A percentile compares a stretch with the other conserved stretches of the same genome.
phyloP scores from a whole-genome alignment of 1,140 invertebrate species.

The Sycophila sp. region DNA sequence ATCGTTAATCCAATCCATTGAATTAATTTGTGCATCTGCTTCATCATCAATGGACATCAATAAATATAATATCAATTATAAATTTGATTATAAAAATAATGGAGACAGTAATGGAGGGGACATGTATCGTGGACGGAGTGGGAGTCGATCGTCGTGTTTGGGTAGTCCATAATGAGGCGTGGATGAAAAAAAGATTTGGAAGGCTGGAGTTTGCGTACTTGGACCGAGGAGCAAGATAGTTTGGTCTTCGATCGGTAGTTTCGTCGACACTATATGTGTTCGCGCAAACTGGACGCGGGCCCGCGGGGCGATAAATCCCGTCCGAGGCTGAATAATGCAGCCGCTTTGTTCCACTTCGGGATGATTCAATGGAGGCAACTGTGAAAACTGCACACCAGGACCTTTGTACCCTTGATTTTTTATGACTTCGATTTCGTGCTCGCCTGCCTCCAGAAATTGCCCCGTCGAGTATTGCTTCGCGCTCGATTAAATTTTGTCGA shows the following conservation, averaged over 20 bases:
- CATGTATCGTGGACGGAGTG: neutral
- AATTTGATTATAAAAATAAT: slow-evolving; percentile 20
- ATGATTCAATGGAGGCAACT: neutral
- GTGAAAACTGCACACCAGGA: neutral
- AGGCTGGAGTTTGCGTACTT: neutral
- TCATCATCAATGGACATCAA: neutral
- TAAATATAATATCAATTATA: slow-evolving; percentile 8
- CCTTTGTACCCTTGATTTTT: neutral
- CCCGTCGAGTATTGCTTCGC: neutral
- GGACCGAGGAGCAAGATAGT: neutral
- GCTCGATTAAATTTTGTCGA: neutral
- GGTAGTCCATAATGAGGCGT: too few species aligned
- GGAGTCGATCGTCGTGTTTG: too few species aligned
- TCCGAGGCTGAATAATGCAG: neutral
- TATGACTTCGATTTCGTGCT: slow-evolving; percentile 1
- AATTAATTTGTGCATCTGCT: slow-evolving; percentile 17
- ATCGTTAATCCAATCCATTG: neutral
- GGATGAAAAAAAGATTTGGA: neutral
- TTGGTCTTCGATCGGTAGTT: slow-evolving; percentile 25
- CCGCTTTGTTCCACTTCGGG: neutral
- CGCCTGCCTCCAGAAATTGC: neutral
- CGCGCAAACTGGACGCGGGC: neutral
- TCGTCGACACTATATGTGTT: neutral
- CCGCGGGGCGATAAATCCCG: neutral
- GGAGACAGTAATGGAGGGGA: neutral